phyloP scores from a whole-genome alignment of 2,888 invertebrate species.

The Crioceris asparagi region DNA sequence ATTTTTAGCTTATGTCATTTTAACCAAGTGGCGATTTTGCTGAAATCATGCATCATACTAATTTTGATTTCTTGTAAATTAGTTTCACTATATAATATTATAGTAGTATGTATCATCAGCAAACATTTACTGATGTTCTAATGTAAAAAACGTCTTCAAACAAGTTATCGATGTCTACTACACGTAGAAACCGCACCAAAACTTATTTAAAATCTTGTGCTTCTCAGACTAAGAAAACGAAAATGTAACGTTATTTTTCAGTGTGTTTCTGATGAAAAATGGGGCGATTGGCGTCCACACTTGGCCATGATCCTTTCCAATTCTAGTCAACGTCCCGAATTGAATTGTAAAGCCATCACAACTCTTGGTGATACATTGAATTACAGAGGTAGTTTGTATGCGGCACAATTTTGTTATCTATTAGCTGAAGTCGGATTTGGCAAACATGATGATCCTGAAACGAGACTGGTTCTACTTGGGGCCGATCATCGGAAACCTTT shows the following conservation, averaged over 20 bases:
- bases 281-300: slow-evolving; percentile 95
- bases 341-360: slow-evolving; percentile 65
- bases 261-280: slow-evolving; percentile 60
- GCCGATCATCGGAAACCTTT: slow-evolving; percentile 56
- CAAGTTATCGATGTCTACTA: too few relatives aligned
- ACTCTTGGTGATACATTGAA: slow-evolving; percentile 64
- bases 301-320: slow-evolving; percentile 91
- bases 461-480: slow-evolving; percentile 72
- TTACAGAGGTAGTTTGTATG: slow-evolving; percentile 70
- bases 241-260: slow-evolving; percentile 29
- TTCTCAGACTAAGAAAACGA: too few relatives aligned
- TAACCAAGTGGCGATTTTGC: too few relatives aligned
- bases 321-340: slow-evolving; percentile 61
- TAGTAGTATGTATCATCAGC: too few relatives aligned
- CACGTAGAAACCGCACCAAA: too few relatives aligned
- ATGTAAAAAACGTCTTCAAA: too few relatives aligned
- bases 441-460: slow-evolving; percentile 38
- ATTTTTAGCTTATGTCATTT: too few relatives aligned
- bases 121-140: too few relatives aligned
- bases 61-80: too few relatives aligned
- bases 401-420: slow-evolving; percentile 94
- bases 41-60: too few relatives aligned
- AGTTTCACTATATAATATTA: too few relatives aligned
- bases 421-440: slow-evolving; percentile 61
- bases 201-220: too few relatives aligned